phyloP scores from a whole-genome alignment of 1,140 invertebrate species.

The Penaeus japonicus region DNA sequence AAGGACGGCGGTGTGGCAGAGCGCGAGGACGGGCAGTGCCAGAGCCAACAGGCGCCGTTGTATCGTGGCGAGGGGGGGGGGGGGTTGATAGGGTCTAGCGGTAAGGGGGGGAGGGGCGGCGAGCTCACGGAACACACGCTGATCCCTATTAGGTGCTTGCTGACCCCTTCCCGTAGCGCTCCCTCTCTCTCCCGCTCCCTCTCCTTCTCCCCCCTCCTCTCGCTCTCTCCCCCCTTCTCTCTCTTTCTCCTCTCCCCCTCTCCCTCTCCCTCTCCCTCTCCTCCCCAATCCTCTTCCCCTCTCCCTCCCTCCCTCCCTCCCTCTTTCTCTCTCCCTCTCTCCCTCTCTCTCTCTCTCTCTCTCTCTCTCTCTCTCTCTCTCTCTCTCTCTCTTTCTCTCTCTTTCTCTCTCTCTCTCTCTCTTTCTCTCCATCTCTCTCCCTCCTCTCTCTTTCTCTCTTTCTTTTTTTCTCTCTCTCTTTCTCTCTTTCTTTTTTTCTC shows the following conservation, averaged over 20 bases:
- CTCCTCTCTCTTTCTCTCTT: neutral
- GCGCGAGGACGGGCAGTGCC: too few relatives aligned
- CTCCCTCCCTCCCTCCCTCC: neutral
- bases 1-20: too few relatives aligned
- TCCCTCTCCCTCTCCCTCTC: neutral
- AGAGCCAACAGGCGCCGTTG: too few relatives aligned
- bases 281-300: neutral
- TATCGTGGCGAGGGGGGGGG: too few relatives aligned
- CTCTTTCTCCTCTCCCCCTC: neutral
- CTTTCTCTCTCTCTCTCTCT: neutral
- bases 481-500: neutral
- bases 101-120: too few relatives aligned
- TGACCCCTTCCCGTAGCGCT: neutral
- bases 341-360: neutral
- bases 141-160: neutral
- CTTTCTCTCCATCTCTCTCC: neutral
- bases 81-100: too few relatives aligned
- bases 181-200: neutral
- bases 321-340: neutral
- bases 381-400: neutral
- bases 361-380: neutral
- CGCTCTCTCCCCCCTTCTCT: too few relatives aligned
- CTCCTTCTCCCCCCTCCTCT: neutral
- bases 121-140: too few relatives aligned
- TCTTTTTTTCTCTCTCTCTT: neutral